phyloP scores from a whole-genome alignment of 2,888 invertebrate genomes.

The Nomada flava region DNA sequence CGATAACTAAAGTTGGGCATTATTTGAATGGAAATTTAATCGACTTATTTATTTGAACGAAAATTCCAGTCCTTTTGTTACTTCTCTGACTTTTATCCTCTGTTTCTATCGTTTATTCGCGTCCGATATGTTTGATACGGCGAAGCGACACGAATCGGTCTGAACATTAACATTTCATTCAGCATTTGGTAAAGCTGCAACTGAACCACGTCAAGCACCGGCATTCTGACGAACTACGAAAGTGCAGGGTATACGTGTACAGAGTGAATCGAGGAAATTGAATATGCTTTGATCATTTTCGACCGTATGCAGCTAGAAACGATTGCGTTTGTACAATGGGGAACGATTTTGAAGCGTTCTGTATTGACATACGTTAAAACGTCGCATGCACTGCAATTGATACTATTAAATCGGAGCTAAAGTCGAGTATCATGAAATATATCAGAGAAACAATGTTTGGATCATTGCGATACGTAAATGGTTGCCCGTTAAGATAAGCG shows the following conservation, averaged over 20 bases:
- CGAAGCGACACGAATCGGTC: too few relatives aligned
- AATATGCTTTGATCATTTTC: constrained; percentile 14
- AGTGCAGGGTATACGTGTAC: constrained; percentile 2
- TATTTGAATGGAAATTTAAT: too few relatives aligned
- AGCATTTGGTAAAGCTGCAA: background rate
- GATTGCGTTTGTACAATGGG: background rate
- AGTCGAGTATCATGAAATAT: background rate
- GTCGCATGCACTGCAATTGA: background rate
- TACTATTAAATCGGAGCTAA: background rate
- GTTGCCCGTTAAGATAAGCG: background rate
- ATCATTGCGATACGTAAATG: background rate
- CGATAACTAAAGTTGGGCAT: too few relatives aligned
- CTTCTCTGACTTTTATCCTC: background rate
- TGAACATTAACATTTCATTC: background rate
- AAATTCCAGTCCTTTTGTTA: too few relatives aligned
- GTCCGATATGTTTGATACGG: background rate
- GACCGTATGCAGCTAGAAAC: constrained; percentile 2
- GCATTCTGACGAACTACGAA: constrained; percentile 20
- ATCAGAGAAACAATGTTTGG: background rate
- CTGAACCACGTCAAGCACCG: constrained; percentile 20
- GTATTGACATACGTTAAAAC: background rate
- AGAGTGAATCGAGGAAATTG: background rate
- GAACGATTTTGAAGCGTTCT: background rate
- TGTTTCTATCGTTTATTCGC: background rate
- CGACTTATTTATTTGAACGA: too few relatives aligned